A percentile compares a stretch with the other conserved stretches of the same genome.
These are phyloP conservation scores for Myiothlypis coronata DNA, from an alignment of 2,797 vertebrate genomes.

Conservation along the genomic window DNA sequence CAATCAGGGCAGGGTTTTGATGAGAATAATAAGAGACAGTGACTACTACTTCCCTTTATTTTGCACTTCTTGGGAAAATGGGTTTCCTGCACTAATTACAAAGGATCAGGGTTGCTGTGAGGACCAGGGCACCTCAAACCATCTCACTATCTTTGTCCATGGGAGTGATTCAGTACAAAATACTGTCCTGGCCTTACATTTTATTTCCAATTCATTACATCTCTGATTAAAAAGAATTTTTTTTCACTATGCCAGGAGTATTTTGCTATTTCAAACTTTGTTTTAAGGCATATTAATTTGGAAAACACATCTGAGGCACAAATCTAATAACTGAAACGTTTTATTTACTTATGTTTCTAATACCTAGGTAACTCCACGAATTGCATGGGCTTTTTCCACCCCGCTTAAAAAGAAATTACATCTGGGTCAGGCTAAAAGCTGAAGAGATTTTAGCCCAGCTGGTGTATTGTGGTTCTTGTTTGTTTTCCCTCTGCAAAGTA, in stretches of 20 bases:
- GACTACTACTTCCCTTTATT: not conserved
- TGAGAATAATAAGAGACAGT: rapidly evolving
- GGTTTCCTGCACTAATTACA: not conserved
- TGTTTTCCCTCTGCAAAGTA: not conserved
- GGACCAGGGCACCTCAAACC: not conserved
- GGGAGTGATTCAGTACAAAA: not conserved
- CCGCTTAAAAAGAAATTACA: conserved; percentile 1
- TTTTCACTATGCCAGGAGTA: not conserved
- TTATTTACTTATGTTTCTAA: not conserved
- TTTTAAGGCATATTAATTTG: conserved; percentile 2
- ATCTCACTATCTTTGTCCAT: not conserved
- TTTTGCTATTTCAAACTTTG: not conserved
- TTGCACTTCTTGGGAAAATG: not conserved
- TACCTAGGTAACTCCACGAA: not conserved
- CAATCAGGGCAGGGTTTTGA: not conserved
- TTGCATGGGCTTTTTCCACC: not conserved
- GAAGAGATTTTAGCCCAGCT: conserved; percentile 5
- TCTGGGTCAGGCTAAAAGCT: not conserved
- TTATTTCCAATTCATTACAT: not conserved
- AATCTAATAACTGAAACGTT: not conserved
- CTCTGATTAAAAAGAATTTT: not conserved
- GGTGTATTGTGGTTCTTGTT: not conserved
- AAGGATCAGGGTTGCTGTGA: not conserved
- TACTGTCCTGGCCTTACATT: not conserved
- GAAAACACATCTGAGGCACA: not conserved